Evolutionary conservation across 2,113 vertebrate genomes (phyloP).

Genomic region (Mungos mungo): DNA sequence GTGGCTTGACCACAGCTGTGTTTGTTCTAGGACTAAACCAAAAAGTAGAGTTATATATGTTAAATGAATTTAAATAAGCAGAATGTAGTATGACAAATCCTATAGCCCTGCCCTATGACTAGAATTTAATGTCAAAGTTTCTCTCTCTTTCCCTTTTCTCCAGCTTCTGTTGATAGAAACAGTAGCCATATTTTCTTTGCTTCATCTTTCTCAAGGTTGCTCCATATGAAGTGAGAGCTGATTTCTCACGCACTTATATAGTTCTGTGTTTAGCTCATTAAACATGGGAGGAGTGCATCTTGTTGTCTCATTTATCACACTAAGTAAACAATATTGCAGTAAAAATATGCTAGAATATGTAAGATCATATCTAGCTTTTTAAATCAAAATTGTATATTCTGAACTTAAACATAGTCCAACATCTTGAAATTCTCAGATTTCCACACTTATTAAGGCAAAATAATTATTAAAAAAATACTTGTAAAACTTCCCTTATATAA

Average conservation of each 20-base stretch:
- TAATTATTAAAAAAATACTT: neutral
- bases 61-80: neutral
- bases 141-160: neutral
- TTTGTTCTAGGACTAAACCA: neutral
- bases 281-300: neutral
- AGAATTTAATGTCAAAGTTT: neutral
- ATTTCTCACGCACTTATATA: neutral
- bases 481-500: neutral
- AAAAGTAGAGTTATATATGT: neutral
- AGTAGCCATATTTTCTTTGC: neutral
- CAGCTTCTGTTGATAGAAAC: neutral
- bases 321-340: neutral
- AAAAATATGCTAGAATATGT: neutral
- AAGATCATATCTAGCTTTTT: neutral
- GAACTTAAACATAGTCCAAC: neutral
- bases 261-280: neutral
- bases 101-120: neutral
- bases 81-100: neutral
- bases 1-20: neutral
- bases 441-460: neutral
- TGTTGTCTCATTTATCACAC: neutral
- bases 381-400: neutral
- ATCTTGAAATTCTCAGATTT: neutral
- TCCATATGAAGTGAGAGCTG: neutral
- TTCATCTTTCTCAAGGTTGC: neutral